phyloP scores from a whole-genome alignment of 2,888 invertebrate genomes.

The Drosophila nr. perissopoda region DNA sequence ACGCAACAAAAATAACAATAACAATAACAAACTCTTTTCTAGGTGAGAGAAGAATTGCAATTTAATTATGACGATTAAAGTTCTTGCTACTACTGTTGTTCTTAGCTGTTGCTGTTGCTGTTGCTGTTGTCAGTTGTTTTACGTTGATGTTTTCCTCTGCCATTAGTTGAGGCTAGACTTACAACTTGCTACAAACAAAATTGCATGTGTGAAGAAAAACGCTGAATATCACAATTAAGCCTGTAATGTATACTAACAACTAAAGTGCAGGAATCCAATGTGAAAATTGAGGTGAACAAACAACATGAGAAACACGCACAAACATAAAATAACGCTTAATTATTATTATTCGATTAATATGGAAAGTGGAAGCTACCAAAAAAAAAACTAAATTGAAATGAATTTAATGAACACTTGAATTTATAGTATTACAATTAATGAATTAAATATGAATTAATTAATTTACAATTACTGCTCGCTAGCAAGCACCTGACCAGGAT shows the following conservation, averaged over 20 bases:
- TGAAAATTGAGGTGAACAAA: not conserved
- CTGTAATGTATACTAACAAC: not conserved
- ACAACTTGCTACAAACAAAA: constrained; percentile 23
- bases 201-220: constrained; percentile 17
- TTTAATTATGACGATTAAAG: constrained; percentile 72
- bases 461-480: not conserved
- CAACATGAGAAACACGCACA: not conserved
- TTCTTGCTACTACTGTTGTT: constrained; percentile 17
- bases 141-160: not conserved
- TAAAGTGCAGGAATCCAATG: not conserved
- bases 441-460: not conserved
- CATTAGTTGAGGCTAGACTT: constrained; percentile 6
- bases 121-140: not conserved
- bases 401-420: not conserved
- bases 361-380: not conserved
- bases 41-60: constrained; percentile 79
- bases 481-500: not conserved
- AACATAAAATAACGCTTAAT: not conserved
- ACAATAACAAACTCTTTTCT: constrained; percentile 12
- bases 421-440: not conserved
- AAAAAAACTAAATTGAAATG: not conserved
- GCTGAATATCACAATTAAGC: constrained; percentile 7
- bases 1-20: constrained; percentile 12
- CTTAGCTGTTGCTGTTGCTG: constrained; percentile 6
- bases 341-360: not conserved